Evolutionary conservation across 2,797 vertebrate genomes (phyloP), one percentile per base, ranked within the genome.

Genomic region (Squalus acanthias): DNA sequence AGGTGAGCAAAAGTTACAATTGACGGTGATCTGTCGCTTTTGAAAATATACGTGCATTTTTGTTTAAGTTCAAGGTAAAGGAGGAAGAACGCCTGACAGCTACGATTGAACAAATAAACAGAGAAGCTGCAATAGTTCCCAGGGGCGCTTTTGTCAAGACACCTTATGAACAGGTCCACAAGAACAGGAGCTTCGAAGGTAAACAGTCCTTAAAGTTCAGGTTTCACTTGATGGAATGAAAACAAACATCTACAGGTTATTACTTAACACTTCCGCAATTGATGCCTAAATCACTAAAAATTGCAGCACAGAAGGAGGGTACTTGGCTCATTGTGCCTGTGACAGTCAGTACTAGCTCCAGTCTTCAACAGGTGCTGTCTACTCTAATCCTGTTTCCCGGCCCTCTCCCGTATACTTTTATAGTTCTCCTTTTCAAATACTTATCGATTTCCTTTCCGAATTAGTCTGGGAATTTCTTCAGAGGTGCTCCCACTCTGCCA

Each of bases 131-230:
- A 74, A 98, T 99, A 22, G 96, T 99, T 0, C 99, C 99, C 0
- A 98, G 99, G 0, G 98, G 99, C 0, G 99, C 99, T 3, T 99
- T 99, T 97, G 97, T 98, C 97, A 98, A 98, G 97, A 98, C 96
- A 92, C 98, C 98, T 69, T 97, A 97, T 65, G 99, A 98, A 60
- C 97, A 97, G 8, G 98, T 99, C 92, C 97, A 98, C 92, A 97
- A 97, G 96, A 99, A 99, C 97, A 98, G 97, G 97, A 98, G 98
- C 97, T 99, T 99, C 97, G 97, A 98, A 97, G 99, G 99, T 99
- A 98, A 97, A 96, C 4, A 69, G 3, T 50, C 6, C 29, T 89
- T 96, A 24, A 93, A n/a, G n/a, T 93, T 93, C 22, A 93, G 7
- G 7, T 67, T 69, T 93, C 91, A 67, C n/a, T 69, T 67, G 15